Base-by-base conservation (phyloP, 2,888 invertebrate species). In the Cephus rjabovi region DNA sequence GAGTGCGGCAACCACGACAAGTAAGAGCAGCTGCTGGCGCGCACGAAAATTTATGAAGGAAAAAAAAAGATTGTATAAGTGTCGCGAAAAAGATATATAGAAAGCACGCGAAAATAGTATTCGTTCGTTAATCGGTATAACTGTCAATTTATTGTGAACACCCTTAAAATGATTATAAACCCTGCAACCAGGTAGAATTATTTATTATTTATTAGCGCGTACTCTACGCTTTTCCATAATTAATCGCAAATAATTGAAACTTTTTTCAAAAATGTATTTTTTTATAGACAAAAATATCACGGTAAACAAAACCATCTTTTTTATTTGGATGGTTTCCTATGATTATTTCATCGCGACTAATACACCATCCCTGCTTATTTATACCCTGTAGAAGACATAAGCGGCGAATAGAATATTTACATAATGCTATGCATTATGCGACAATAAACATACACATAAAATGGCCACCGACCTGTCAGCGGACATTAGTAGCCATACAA, bases 391-490 rank as follows among this genome's bases (percentile, higher is more conserved):
- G 81, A 76, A 75, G 81, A 23, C 81, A 82, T 84, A 84, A 86
- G 79, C 86, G 80, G 73, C 56, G 82, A 79, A 81, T 78, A 80
- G 40, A 33, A 40, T 77, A 85, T 85, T 84, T 85, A 79, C 84
- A 86, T 86, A 86, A 85, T 85, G 86, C 73, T 80, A 85, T 86
- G 85, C 69, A 56, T 56, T 56, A 56, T 56, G 56, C 56, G 23
- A 56, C 23, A 56, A 56, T 56, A 23, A 56, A 56, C 23, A 56
- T 56, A 56, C 56, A 56, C 56, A 56, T 56, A 56, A 56, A 56
- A 56, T 56, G 9, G 56, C 56, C 23, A 23, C 23, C 56, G 56
- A 56, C 23, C 56, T 56, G 56, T 56, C 56, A 56, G 23, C 56
- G 56, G 23, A 56, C 56, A 56, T 56, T 56, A 56, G 56, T 56